phyloP scores from a whole-genome alignment of 2,797 vertebrate genomes.

The Phataginus tricuspis region DNA sequence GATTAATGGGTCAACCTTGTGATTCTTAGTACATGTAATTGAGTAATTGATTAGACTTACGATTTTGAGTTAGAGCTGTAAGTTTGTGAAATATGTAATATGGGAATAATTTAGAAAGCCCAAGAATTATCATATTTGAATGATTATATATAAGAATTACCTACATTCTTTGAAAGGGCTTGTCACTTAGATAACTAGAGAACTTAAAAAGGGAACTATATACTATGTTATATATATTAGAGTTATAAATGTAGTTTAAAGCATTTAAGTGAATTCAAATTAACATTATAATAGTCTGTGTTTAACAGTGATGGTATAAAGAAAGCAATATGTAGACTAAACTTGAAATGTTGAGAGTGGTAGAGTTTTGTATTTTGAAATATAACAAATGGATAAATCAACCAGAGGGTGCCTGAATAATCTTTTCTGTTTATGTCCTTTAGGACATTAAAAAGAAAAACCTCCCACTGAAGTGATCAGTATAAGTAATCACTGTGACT shows the following conservation, averaged over 20 bases:
- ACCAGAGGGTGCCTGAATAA: neutral
- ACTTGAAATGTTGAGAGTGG: conserved; percentile 15
- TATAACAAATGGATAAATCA: neutral
- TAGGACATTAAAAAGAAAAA: neutral
- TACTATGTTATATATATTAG: neutral
- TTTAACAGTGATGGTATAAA: neutral
- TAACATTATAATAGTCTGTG: neutral
- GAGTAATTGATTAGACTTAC: conserved; percentile 15
- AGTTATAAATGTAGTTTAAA: conserved; percentile 46
- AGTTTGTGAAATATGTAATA: neutral
- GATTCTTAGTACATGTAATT: conserved; percentile 18
- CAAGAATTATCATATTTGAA: conserved; percentile 9
- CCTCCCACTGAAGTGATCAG: neutral
- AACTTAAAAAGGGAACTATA: conserved; percentile 40
- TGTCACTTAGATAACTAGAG: neutral
- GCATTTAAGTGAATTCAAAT: neutral
- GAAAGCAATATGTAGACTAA: conserved; percentile 31
- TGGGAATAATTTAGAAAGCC: conserved; percentile 31
- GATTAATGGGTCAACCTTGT: neutral
- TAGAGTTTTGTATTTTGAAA: conserved; percentile 37
- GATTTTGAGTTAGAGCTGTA: conserved; percentile 22
- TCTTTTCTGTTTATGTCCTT: neutral
- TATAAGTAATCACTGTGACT: neutral
- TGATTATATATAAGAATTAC: neutral
- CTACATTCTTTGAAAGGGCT: neutral